phyloP scores from a whole-genome alignment of 1,140 invertebrate genomes.

The Drosophila asahinai region DNA sequence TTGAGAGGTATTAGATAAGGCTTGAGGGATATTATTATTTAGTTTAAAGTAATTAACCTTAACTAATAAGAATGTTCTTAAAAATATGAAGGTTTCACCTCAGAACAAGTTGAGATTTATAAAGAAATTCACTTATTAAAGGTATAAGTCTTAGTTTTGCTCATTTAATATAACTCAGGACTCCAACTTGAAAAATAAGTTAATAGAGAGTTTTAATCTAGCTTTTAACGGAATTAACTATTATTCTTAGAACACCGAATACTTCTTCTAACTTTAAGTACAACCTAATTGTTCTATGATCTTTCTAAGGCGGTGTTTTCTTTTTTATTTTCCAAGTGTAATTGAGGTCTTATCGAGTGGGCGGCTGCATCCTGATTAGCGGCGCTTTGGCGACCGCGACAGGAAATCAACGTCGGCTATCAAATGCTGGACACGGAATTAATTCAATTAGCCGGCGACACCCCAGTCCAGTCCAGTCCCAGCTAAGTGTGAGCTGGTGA shows the following conservation, averaged over 20 bases:
- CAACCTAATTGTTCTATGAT: conserved; percentile 2
- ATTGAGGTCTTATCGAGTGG: conserved; percentile 47
- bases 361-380: conserved; percentile 77
- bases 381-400: conserved; percentile 47
- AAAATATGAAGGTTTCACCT: no score
- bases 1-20: no score
- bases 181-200: not conserved
- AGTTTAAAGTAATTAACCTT: no score
- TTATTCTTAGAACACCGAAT: no score
- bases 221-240: not conserved
- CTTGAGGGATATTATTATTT: no score
- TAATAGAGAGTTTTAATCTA: not conserved
- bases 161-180: not conserved
- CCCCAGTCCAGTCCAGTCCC: conserved; percentile 44
- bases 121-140: no score
- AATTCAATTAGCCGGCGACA: conserved; percentile 75
- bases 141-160: no score
- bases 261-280: not conserved
- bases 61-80: no score
- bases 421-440: conserved; percentile 62
- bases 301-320: conserved; percentile 3
- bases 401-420: conserved; percentile 78
- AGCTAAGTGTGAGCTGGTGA: conserved; percentile 2
- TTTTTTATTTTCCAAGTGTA: conserved; percentile 6
- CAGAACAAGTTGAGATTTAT: no score